Evolutionary conservation across 2,797 vertebrate species (phyloP).

Genomic region (Kryptolebias ocellatus): DNA sequence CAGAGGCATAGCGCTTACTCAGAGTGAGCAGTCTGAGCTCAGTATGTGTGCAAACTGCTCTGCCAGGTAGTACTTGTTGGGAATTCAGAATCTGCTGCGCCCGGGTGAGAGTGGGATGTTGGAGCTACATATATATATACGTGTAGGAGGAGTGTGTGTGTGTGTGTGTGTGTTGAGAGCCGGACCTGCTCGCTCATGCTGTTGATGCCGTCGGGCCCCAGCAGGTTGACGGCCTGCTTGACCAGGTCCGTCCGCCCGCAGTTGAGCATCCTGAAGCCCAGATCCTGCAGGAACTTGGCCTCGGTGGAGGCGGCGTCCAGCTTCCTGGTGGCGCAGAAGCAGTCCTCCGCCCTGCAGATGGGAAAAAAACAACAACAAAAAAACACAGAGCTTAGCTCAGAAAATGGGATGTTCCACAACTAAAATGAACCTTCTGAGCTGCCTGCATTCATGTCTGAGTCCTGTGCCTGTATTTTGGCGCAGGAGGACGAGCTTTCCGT

Average conservation of each 20-base stretch:
- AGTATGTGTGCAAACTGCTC: constrained; percentile 18
- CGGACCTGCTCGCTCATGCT: constrained; percentile 86
- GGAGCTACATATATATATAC: background rate
- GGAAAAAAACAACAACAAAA: constrained; percentile 38
- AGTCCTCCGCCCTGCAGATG: constrained; percentile 80
- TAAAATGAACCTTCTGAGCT: background rate
- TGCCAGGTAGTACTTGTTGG: constrained; percentile 30
- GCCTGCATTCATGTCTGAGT: constrained; percentile 16
- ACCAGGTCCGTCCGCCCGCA: constrained; percentile 85
- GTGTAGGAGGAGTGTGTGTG: constrained; percentile 17
- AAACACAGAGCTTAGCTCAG: constrained; percentile 25
- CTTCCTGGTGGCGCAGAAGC: constrained; percentile 81
- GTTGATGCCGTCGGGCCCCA: constrained; percentile 85
- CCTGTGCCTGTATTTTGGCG: constrained; percentile 16
- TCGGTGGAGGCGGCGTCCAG: constrained; percentile 83
- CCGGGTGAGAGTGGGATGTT: constrained; percentile 25
- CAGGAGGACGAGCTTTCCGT: constrained; percentile 46
- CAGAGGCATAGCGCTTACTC: constrained; percentile 28
- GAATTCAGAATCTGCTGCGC: constrained; percentile 7
- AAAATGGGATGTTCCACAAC: constrained; percentile 28
- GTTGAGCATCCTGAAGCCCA: constrained; percentile 87
- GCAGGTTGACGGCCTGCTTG: constrained; percentile 83
- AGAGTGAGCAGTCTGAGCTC: constrained; percentile 30
- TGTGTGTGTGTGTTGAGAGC: constrained; percentile 18
- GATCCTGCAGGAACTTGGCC: constrained; percentile 84